Evolutionary conservation across 2,113 vertebrate genomes (phyloP).

Genomic region (Cnemophilus loriae): DNA sequence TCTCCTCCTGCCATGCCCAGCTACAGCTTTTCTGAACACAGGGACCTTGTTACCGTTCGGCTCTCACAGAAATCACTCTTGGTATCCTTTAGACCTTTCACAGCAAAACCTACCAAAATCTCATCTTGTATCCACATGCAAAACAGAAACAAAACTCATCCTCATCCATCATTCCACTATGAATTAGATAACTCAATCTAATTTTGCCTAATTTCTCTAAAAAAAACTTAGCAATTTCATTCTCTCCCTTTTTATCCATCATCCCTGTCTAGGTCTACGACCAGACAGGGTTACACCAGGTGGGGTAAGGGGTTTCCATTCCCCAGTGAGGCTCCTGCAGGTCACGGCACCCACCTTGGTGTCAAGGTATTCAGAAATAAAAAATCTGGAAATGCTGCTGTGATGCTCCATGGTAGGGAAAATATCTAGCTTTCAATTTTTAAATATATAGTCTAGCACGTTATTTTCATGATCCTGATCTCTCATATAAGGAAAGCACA

Average conservation of each 20-base stretch:
- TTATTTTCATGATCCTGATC: not conserved
- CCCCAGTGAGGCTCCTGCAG: not conserved
- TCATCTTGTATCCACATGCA: not conserved
- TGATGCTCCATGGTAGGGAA: not conserved
- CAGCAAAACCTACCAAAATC: not conserved
- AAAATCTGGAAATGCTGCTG: not conserved
- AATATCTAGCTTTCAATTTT: not conserved
- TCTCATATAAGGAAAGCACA: not conserved
- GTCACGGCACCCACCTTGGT: not conserved
- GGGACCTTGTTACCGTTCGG: not conserved
- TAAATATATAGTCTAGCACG: not conserved
- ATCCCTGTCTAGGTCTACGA: not conserved
- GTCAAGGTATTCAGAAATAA: not conserved
- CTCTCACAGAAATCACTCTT: not conserved
- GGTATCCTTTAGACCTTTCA: not conserved
- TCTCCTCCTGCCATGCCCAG: not conserved
- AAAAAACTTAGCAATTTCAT: not conserved
- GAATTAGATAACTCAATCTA: conserved; percentile 32
- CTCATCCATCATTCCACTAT: conserved; percentile 28
- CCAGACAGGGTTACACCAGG: not conserved
- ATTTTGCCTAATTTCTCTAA: conserved; percentile 22
- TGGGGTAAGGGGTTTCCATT: not conserved
- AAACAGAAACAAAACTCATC: not conserved
- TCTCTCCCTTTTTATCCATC: conserved; percentile 28
- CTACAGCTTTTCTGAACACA: not conserved